Base-by-base conservation (phyloP, 2,797 vertebrate species). In the Naso thynnoides region DNA sequence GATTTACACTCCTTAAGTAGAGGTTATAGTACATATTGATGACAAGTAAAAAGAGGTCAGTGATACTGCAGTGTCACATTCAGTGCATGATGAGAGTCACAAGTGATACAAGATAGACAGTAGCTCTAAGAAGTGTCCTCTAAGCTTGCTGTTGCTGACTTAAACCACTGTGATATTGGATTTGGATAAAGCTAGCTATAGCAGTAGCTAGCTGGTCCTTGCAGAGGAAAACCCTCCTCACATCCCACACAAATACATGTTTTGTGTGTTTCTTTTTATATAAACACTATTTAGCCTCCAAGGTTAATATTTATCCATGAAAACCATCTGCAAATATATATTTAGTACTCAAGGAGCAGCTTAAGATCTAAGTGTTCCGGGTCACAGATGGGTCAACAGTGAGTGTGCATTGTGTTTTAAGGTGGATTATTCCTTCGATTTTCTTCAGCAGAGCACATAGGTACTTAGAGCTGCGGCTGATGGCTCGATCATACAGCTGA, bases 381-480 rank as follows among this genome's bases (percentile, higher is more conserved):
- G 81, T 82, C 58, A 68, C 16, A 53, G 63, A 44, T 33, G 57
- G 69, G 64, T 70, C 52, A 26, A 4, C 31, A 70, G 47, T 6
- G 13, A 53, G 70, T 16, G 55, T 27, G 42, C 39, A 64, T 68
- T 68, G 26, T 74, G 54, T 78, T 76, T 65, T 33, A n/a, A 23
- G 21, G 31, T 66, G 70, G 83, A 84, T 84, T 77, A 75, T 69
- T 66, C 18, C 41, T 55, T 33, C 6, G 18, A 53, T 60, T 74
- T 62, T 52, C 66, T 36, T 44, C 36, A 76, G 47, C 60, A 16
- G 53, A 68, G 68, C 52, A 66, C 53, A 42, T 52, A 73, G 66
- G 1, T 65, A 23, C 21, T 88, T 58, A 69, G 9, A 73, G 67
- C 44, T 8, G 61, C 11, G 19, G 69, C 71, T 83, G 70, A 42